Evolutionary conservation across 2,888 invertebrate species (phyloP), one percentile per base, ranked within the genome.

Genomic region (Noctuana brunneofusca): DNA sequence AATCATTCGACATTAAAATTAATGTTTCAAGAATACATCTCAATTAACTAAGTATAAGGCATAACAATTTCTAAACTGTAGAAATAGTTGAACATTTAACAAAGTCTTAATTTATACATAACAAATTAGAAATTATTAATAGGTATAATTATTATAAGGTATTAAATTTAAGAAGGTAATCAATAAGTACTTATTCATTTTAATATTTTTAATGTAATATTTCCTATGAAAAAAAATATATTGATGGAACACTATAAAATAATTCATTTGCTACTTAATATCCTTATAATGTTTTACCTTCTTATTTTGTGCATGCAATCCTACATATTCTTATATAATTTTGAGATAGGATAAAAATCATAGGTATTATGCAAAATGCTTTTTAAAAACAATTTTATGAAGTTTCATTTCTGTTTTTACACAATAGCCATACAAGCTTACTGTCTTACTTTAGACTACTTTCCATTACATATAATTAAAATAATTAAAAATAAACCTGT

Each of bases 61-160:
- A 58, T 69, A 70, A 70, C 70, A 69, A 69, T 66, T 41, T 63
- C 64, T 68, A 68, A 65, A 64, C 64, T 65, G 66, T 68, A 65
- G 64, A 68, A 64, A 64, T 56, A 54, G 63, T 63, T 65, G 64
- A 66, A 66, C 60, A 64, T 66, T 54, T 65, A 68, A 68, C 66
- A 68, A 68, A 56, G 41, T 49, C 58, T 66, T 27, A 49, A 52
- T 64, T 55, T 58, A 62, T 52, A 62, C 54, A 64, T 55, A 63
- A 62, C 64, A 58, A 57, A 56, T 50, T 53, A 55, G 48, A 49
- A 48, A 48, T 56, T 52, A 52, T 63, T 50, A 56, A 52, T 56
- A 50, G 30, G 14, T 50, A 48, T 12, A 56, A 32, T 22, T 56
- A 43, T 52, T 56, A 43, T 52, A 43, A 43, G 50, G 63, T 6